These are phyloP conservation scores for Pachyuromys duprasi DNA, from an alignment of 2,797 vertebrate species.

Conservation along the genomic window DNA sequence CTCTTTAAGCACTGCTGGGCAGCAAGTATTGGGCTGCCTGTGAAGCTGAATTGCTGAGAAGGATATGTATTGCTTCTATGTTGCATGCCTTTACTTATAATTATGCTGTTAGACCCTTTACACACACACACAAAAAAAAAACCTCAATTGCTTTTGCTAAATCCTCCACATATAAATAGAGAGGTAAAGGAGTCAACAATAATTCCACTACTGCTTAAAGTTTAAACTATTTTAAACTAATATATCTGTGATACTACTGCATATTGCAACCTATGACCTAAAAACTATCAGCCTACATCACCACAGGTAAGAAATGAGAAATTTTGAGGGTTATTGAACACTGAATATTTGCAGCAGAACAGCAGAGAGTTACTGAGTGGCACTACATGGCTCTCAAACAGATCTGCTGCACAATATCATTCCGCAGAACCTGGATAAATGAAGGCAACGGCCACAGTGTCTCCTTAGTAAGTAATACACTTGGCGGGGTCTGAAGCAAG, in stretches of 20 bases:
- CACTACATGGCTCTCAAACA: conserved; percentile 75
- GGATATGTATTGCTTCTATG: conserved; percentile 66
- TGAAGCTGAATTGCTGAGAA: conserved; percentile 57
- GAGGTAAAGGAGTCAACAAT: conserved; percentile 71
- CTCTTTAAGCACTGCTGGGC: conserved; percentile 44
- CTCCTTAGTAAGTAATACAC: neutral
- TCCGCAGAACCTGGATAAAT: neutral
- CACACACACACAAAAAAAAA: too few relatives aligned
- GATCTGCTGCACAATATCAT: conserved; percentile 46
- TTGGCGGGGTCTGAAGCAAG: too few relatives aligned
- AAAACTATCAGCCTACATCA: conserved; percentile 81
- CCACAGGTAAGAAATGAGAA: conserved; percentile 88
- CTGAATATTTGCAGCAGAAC: conserved; percentile 83
- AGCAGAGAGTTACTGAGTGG: conserved; percentile 80
- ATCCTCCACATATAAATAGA: conserved; percentile 69
- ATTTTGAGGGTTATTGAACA: conserved; percentile 88
- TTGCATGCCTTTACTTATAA: conserved; percentile 67
- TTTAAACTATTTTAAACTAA: conserved; percentile 78
- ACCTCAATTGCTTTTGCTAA: conserved; percentile 81
- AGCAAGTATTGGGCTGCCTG: neutral
- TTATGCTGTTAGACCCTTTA: conserved; percentile 79
- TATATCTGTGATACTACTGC: conserved; percentile 70
- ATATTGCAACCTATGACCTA: conserved; percentile 73
- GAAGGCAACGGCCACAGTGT: neutral
- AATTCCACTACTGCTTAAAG: conserved; percentile 69